A percentile compares a stretch with the other conserved stretches of the same genome.
Conservation (phyloP, 1,140 invertebrate genomes). For the Diachasmimorpha longicaudata region DNA sequence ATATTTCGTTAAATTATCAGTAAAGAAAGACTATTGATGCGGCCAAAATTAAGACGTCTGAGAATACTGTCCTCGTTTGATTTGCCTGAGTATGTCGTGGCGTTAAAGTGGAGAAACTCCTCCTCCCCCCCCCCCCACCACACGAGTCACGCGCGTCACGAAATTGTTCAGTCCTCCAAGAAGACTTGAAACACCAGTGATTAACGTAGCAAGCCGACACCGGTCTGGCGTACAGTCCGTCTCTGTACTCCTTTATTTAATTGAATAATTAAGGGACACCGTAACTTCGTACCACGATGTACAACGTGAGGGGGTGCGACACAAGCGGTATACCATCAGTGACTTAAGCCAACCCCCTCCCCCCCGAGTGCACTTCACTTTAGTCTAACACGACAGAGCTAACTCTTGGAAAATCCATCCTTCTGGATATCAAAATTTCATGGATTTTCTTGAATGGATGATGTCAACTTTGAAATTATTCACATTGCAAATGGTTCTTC, state of each 20-base stretch:
- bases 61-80: not conserved
- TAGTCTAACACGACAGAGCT: not conserved
- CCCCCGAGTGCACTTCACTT: not conserved
- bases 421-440: not conserved
- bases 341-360: not conserved
- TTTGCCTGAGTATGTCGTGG: not conserved
- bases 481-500: too few species aligned
- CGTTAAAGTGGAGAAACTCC: slow-evolving; percentile 3
- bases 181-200: slow-evolving; percentile 21
- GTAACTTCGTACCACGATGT: not conserved
- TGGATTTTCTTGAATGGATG: not conserved
- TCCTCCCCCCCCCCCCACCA: too few species aligned
- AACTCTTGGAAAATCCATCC: not conserved
- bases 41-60: not conserved
- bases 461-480: too few species aligned
- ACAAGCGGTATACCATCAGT: not conserved
- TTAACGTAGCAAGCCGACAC: slow-evolving; percentile 17
- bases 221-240: slow-evolving; percentile 8
- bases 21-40: not conserved
- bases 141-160: slow-evolving; percentile 22
- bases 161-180: slow-evolving; percentile 15
- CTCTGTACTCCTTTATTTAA: slow-evolving; percentile 25
- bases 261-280: slow-evolving; percentile 33
- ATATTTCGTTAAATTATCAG: not conserved
- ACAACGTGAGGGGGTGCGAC: not conserved